These are phyloP conservation scores for Manacus vitellinus DNA, from an alignment of 2,113 vertebrate genomes.

Conservation along the genomic window DNA sequence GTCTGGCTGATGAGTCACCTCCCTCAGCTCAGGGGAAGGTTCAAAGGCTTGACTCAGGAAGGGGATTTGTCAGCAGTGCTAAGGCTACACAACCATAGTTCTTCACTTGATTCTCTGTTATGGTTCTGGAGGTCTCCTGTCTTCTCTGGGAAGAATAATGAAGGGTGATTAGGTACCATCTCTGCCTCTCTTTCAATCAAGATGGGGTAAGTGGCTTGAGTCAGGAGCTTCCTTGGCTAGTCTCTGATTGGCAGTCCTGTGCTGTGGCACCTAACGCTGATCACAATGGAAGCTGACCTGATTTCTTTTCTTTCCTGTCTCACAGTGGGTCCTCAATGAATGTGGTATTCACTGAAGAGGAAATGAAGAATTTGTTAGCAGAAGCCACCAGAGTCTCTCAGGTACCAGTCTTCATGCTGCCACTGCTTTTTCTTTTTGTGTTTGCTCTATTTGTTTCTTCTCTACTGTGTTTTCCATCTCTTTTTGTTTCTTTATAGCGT, in stretches of 20 bases:
- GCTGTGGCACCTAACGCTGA: background rate
- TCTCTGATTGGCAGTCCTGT: background rate
- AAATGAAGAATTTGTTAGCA: constrained; percentile 93
- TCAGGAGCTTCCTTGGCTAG: background rate
- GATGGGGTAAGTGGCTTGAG: background rate
- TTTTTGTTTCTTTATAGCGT: background rate
- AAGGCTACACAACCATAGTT: background rate
- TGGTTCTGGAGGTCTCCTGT: background rate
- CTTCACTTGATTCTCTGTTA: background rate
- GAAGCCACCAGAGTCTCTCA: constrained; percentile 94
- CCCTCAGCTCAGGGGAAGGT: background rate
- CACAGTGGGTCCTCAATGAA: constrained; percentile 95
- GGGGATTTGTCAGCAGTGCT: background rate
- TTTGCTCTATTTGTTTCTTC: background rate
- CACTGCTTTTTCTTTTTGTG: background rate
- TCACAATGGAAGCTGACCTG: background rate
- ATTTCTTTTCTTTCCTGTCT: background rate
- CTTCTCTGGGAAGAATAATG: background rate
- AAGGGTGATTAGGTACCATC: background rate
- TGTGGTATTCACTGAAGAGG: constrained; percentile 86
- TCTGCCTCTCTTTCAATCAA: background rate
- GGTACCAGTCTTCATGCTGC: constrained; percentile 69
- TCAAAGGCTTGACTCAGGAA: background rate
- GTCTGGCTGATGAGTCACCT: background rate
- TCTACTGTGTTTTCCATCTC: background rate